Percentiles rank a stretch among this genome's conserved stretches.
Evolutionary conservation across 2,797 vertebrate genomes (phyloP).

Genomic region (Lepus townsendii): DNA sequence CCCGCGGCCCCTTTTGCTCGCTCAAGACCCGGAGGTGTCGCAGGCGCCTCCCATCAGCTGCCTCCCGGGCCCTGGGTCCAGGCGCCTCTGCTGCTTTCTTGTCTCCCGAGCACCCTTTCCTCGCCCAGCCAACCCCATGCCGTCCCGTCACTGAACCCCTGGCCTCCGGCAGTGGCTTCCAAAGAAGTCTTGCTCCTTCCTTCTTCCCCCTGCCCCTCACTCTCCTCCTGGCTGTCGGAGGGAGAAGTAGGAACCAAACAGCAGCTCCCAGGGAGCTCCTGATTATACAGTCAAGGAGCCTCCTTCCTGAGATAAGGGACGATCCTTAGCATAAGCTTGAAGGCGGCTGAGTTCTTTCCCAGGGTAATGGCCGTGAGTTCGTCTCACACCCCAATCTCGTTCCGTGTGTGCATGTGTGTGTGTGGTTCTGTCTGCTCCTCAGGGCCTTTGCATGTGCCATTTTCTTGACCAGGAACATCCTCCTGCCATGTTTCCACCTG

Average conservation of each 20-base stretch:
- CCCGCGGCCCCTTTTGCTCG: accelerated
- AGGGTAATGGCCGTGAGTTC: accelerated
- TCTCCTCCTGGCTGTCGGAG: neutral
- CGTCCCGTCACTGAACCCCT: accelerated
- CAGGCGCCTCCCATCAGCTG: neutral
- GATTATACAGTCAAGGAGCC: neutral
- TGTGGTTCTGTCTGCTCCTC: accelerated
- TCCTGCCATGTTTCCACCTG: neutral
- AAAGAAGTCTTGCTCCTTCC: accelerated
- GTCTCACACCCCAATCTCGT: accelerated
- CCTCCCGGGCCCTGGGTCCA: accelerated
- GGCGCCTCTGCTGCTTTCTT: accelerated
- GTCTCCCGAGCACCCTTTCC: neutral
- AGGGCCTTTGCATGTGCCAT: accelerated
- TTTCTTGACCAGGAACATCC: accelerated
- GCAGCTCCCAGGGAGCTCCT: accelerated
- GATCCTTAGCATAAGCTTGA: accelerated
- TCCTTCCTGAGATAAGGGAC: neutral
- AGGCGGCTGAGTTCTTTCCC: neutral
- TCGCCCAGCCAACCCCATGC: accelerated
- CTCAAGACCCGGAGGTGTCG: neutral
- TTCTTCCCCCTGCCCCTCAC: accelerated
- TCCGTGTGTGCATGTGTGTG: accelerated
- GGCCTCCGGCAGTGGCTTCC: accelerated
- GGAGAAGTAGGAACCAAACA: neutral